phyloP scores from a whole-genome alignment of 2,888 invertebrate genomes.

The Digitonthophagus gazella region DNA sequence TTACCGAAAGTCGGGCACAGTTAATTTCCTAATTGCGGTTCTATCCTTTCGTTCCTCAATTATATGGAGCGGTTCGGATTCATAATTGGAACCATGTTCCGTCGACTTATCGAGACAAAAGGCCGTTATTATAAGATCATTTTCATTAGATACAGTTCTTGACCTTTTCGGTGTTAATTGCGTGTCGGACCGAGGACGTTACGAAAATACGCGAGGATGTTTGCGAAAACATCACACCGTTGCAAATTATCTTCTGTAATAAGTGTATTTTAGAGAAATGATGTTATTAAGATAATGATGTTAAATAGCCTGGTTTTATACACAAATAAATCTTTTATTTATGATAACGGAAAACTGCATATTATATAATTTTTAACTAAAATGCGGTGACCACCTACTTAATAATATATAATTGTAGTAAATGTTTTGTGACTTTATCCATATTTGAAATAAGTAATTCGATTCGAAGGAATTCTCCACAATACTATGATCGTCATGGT shows the following conservation, averaged over 20 bases:
- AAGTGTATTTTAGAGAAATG: neutral
- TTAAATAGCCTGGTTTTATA: neutral
- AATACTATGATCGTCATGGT: neutral
- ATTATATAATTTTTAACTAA: too few species aligned
- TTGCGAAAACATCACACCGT: neutral
- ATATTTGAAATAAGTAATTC: neutral
- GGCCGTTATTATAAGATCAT: conserved; percentile 15
- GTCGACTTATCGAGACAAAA: neutral
- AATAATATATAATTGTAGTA: neutral
- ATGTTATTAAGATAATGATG: neutral
- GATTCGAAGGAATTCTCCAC: neutral
- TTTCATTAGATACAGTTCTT: conserved; percentile 17
- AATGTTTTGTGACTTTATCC: neutral
- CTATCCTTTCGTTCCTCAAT: conserved; percentile 7
- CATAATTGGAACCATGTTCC: conserved; percentile 5
- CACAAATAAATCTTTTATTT: neutral
- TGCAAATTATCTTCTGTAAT: neutral
- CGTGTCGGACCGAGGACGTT: conserved; percentile 6
- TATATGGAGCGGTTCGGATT: neutral
- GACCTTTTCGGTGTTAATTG: conserved; percentile 11
- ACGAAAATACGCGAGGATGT: neutral
- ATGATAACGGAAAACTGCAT: neutral
- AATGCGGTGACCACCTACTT: too few species aligned
- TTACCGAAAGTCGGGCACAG: neutral
- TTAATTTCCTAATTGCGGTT: conserved; percentile 13